Percentiles rank a stretch among this genome's conserved stretches.
phyloP scores from a whole-genome alignment of 2,113 vertebrate genomes.

The Etheostoma cragini region DNA sequence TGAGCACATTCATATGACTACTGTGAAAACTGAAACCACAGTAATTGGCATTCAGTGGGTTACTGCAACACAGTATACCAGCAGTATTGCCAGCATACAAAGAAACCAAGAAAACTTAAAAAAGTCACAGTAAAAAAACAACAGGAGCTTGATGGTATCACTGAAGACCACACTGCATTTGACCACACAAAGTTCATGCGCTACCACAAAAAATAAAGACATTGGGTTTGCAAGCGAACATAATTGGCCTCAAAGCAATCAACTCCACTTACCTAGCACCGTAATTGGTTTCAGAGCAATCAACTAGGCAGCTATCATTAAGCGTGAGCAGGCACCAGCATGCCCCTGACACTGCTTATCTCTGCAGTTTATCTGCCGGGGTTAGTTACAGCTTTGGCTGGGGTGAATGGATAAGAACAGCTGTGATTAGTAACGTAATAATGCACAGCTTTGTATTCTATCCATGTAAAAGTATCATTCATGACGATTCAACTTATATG shows the following conservation, averaged over 20 bases:
- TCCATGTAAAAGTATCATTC: neutral
- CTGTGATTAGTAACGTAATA: slow-evolving; percentile 31
- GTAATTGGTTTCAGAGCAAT: slow-evolving; percentile 76
- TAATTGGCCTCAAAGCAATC: slow-evolving; percentile 82
- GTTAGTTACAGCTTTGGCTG: slow-evolving; percentile 46
- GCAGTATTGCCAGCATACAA: slow-evolving; percentile 32
- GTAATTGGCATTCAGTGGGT: slow-evolving; percentile 61
- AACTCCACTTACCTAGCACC: slow-evolving; percentile 73
- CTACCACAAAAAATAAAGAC: slow-evolving; percentile 59
- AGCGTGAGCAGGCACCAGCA: slow-evolving; percentile 72
- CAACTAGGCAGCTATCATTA: slow-evolving; percentile 76
- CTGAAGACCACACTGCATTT: slow-evolving; percentile 58
- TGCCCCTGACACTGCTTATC: slow-evolving; percentile 75
- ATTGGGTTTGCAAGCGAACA: slow-evolving; percentile 51
- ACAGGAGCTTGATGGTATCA: slow-evolving; percentile 60
- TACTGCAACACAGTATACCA: slow-evolving; percentile 34
- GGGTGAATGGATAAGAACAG: slow-evolving; percentile 40
- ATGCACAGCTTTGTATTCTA: slow-evolving; percentile 14
- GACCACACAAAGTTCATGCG: slow-evolving; percentile 61
- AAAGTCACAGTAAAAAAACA: slow-evolving; percentile 31
- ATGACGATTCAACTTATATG: neutral
- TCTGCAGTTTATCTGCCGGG: slow-evolving; percentile 61
- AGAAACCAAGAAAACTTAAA: slow-evolving; percentile 20
- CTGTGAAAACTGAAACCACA: slow-evolving; percentile 38
- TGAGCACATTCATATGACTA: slow-evolving; percentile 62